Percentiles rank a stretch among this genome's conserved stretches.
Conservation (phyloP, 2,888 invertebrate genomes). For the Coenonympha arcania region DNA sequence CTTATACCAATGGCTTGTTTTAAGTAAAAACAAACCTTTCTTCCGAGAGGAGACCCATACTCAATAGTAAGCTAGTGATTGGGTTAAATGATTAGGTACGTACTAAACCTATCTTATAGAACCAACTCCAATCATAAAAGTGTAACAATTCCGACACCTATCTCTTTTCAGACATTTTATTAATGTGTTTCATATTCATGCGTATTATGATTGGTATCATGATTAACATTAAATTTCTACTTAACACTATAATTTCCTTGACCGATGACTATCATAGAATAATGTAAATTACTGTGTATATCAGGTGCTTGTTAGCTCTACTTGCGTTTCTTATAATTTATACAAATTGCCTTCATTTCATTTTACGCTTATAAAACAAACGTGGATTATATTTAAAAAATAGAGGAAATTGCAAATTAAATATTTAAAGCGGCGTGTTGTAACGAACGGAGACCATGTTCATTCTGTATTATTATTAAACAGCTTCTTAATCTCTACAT, state of each 20-base stretch:
- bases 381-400: constrained; percentile 33
- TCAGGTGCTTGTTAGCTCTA: constrained; percentile 33
- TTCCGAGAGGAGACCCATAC: too few relatives aligned
- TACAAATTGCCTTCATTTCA: constrained; percentile 52
- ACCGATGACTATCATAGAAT: constrained; percentile 12
- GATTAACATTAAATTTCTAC: constrained; percentile 6
- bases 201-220: too few relatives aligned
- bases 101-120: too few relatives aligned
- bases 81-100: too few relatives aligned
- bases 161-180: too few relatives aligned
- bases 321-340: constrained; percentile 47
- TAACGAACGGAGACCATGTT: constrained; percentile 65
- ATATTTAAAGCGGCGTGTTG: constrained; percentile 67
- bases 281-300: too few relatives aligned
- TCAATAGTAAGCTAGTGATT: too few relatives aligned
- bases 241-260: constrained; percentile 9
- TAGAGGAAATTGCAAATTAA: constrained; percentile 70
- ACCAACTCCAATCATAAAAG: too few relatives aligned
- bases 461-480: constrained; percentile 68
- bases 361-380: constrained; percentile 22
- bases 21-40: too few relatives aligned
- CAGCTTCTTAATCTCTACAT: constrained; percentile 63
- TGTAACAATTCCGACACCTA: too few relatives aligned
- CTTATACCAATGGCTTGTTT: too few relatives aligned
- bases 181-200: background rate